phyloP scores from a whole-genome alignment of 2,888 invertebrate species.

The Tricholauxania praeusta region DNA sequence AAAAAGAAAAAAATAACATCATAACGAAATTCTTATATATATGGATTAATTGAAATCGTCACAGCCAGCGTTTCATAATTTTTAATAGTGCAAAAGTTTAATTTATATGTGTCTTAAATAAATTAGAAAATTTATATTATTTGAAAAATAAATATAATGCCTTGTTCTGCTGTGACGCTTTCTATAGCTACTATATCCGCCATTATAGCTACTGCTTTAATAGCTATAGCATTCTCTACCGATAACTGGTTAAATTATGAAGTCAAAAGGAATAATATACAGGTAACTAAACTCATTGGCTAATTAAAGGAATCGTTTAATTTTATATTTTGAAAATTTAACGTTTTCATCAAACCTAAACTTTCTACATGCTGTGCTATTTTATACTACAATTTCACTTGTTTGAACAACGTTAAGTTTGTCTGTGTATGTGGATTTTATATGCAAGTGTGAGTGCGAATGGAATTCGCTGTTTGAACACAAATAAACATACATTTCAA shows the following conservation, averaged over 20 bases:
- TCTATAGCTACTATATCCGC: slow-evolving; percentile 96
- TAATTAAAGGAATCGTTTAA: no score
- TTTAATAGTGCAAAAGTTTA: no score
- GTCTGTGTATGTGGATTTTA: slow-evolving; percentile 34
- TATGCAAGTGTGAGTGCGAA: slow-evolving; percentile 45
- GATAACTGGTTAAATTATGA: slow-evolving; percentile 97
- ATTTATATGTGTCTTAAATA: no score
- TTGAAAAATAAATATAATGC: slow-evolving; percentile 72
- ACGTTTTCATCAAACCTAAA: slow-evolving; percentile 33
- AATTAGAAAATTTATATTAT: no score
- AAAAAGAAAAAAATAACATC: no score
- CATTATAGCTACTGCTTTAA: slow-evolving; percentile 91
- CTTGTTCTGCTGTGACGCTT: slow-evolving; percentile 94
- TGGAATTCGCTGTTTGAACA: slow-evolving; percentile 48
- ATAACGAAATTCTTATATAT: no score
- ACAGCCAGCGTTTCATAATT: no score
- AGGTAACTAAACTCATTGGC: slow-evolving; percentile 69
- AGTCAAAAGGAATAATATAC: slow-evolving; percentile 88
- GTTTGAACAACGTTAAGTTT: slow-evolving; percentile 31
- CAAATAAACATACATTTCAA: slow-evolving; percentile 39
- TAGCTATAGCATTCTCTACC: slow-evolving; percentile 94
- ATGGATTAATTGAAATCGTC: no score
- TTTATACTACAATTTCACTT: slow-evolving; percentile 43
- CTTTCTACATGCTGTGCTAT: slow-evolving; percentile 45
- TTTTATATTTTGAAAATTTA: no score